Conservation (phyloP, 2,888 invertebrate species). For the Sphinx pinastri region DNA sequence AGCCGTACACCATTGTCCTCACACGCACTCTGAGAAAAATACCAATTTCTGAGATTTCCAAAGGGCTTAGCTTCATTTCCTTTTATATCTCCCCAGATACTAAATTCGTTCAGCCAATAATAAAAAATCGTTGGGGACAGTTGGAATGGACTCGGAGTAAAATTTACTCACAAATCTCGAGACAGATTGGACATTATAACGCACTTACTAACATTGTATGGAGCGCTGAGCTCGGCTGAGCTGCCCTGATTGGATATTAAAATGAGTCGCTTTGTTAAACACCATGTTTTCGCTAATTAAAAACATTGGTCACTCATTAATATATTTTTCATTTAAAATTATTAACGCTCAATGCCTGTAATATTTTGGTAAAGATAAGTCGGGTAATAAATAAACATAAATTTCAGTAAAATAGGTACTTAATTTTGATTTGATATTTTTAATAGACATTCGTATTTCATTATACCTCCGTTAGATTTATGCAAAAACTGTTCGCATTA, state of each 20-base stretch:
- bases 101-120: slow-evolving; percentile 82
- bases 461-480: no score
- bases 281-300: background rate
- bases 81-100: slow-evolving; percentile 83
- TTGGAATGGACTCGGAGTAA: slow-evolving; percentile 72
- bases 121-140: slow-evolving; percentile 79
- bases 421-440: no score
- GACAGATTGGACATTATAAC: slow-evolving; percentile 68
- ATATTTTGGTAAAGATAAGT: background rate
- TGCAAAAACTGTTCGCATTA: no score
- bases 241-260: slow-evolving; percentile 43
- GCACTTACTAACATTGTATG: slow-evolving; percentile 54
- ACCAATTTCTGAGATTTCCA: slow-evolving; percentile 83
- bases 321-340: background rate
- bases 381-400: no score
- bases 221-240: slow-evolving; percentile 33
- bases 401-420: no score
- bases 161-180: slow-evolving; percentile 69
- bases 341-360: background rate
- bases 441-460: no score
- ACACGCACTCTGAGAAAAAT: slow-evolving; percentile 77
- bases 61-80: slow-evolving; percentile 84
- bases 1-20: slow-evolving; percentile 73
- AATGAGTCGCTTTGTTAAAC: slow-evolving; percentile 6
- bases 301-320: no score